These are phyloP conservation scores for Arizona elegans DNA, from an alignment of 2,113 vertebrate genomes.

Conservation along the genomic window DNA sequence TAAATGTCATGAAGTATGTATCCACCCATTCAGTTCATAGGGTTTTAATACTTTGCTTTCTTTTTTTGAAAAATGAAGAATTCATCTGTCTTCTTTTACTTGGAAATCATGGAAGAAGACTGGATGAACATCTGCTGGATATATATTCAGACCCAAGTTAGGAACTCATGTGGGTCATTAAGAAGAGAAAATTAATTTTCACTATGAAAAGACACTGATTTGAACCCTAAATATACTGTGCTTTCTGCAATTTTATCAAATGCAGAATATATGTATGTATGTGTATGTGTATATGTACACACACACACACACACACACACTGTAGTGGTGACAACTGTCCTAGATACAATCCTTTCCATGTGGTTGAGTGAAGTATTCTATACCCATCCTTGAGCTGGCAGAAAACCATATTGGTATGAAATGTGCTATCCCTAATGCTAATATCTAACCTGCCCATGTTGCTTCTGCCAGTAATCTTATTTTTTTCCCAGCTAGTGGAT, in stretches of 20 bases:
- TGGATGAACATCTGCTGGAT: not conserved
- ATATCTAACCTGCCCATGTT: not conserved
- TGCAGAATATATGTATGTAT: not conserved
- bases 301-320: too few relatives aligned
- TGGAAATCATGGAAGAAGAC: not conserved
- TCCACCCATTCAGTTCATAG: conserved; percentile 5
- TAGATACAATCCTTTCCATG: not conserved
- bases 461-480: not conserved
- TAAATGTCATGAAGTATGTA: conserved; percentile 23
- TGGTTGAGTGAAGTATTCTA: not conserved
- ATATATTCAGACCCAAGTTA: not conserved
- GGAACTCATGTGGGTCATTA: not conserved
- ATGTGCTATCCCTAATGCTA: not conserved
- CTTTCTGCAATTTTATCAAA: not conserved
- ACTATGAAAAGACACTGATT: not conserved
- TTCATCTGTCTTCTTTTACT: not conserved
- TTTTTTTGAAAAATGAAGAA: not conserved
- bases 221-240: not conserved
- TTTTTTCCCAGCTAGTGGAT: not conserved
- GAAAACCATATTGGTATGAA: not conserved
- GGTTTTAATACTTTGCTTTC: conserved; percentile 31
- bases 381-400: not conserved
- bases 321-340: too few relatives aligned
- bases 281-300: too few relatives aligned
- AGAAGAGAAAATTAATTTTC: not conserved